These are phyloP conservation scores for human (Homo sapiens) DNA, from an alignment of 2,113 vertebrate species.

Conservation along the genomic window GRCh38 chr20:64043501-64044000, in stretches of 20 bases:
- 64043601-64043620: background rate
- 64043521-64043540: background rate
- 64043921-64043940: fast-evolving
- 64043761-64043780: no score
- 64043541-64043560: background rate
- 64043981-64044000: fast-evolving
- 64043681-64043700: background rate
- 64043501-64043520: background rate
- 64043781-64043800: background rate
- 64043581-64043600: background rate
- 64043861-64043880: background rate
- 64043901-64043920: background rate
- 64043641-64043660: background rate
- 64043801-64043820: background rate
- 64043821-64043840: background rate
- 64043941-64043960: no score
- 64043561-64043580: background rate
- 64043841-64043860: background rate
- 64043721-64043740: fast-evolving
- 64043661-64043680: background rate
- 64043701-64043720: background rate
- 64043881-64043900: background rate
- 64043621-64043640: background rate
- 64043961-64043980: fast-evolving
- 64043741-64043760: background rate